These are phyloP conservation scores for Turritopsis dohrnii DNA, from an alignment of 30 jellyfish, hydroid and myxozoan species.

Conservation along the genomic window DNA sequence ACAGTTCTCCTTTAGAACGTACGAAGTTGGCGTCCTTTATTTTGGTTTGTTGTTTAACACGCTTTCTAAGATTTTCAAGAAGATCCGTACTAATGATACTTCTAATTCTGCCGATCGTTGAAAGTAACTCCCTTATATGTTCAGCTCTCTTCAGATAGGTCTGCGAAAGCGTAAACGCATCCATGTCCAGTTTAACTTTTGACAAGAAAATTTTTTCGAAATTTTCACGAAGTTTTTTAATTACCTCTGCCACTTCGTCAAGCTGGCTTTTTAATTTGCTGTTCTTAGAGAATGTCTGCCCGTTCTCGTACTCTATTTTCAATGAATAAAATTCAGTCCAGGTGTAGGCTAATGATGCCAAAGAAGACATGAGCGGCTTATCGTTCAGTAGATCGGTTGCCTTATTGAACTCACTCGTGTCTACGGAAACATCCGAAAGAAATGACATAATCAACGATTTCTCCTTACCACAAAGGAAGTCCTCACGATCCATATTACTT, in stretches of 20 bases:
- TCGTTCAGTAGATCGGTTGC: neutral
- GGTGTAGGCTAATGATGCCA: neutral
- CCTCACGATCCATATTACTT: too few species aligned
- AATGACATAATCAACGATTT: too few species aligned
- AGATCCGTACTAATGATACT: neutral
- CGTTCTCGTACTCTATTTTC: neutral
- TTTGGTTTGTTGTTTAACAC: neutral
- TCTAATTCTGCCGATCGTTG: neutral
- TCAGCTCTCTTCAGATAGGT: constrained; percentile 9
- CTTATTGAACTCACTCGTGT: neutral
- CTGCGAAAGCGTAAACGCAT: constrained; percentile 10
- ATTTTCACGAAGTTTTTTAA: neutral
- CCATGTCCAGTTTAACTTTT: neutral
- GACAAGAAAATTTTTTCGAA: too few species aligned
- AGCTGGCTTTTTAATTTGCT: neutral
- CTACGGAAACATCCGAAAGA: neutral
- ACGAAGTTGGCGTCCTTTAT: neutral
- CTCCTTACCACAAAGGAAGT: too few species aligned
- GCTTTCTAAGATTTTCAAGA: neutral
- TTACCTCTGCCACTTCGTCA: neutral
- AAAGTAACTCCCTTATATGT: neutral
- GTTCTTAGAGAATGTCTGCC: neutral
- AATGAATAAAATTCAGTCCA: neutral
- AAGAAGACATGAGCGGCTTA: neutral
- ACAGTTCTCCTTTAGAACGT: neutral